These are phyloP conservation scores for Hirundo rustica DNA, from an alignment of 2,797 vertebrate species.

Conservation along the genomic window DNA sequence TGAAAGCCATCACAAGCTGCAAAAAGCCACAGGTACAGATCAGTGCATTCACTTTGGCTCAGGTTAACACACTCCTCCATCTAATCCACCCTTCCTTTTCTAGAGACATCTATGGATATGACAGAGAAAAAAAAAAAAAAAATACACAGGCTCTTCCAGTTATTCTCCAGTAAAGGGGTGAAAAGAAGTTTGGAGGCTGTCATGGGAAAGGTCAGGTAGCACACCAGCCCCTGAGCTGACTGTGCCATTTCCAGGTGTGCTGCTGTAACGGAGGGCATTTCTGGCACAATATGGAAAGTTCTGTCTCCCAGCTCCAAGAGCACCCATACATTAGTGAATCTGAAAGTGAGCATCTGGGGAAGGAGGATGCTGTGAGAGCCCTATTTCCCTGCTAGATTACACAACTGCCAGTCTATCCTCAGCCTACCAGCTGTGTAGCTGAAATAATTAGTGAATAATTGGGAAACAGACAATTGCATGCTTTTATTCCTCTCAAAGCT, in stretches of 20 bases:
- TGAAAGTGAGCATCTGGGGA: not conserved
- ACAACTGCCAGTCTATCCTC: not conserved
- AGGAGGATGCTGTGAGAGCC: not conserved
- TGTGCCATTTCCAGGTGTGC: not conserved
- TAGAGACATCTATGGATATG: not conserved
- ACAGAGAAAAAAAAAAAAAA: not conserved
- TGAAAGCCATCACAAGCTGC: not conserved
- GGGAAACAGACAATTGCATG: not conserved
- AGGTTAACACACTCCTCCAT: not conserved
- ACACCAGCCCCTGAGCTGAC: not conserved
- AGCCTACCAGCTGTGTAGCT: accelerated
- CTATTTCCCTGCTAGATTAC: not conserved
- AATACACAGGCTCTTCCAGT: not conserved
- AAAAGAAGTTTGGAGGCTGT: not conserved
- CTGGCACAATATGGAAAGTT: not conserved
- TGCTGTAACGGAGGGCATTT: not conserved
- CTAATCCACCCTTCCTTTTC: not conserved
- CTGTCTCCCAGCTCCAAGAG: not conserved
- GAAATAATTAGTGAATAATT: not conserved
- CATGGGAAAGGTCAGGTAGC: not conserved
- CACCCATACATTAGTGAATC: accelerated
- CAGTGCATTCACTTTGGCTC: not conserved
- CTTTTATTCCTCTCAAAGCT: not conserved
- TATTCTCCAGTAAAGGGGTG: not conserved
- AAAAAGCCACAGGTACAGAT: not conserved